Conservation (phyloP, 2,888 invertebrate genomes). For the Yponomeuta cagnagella region DNA sequence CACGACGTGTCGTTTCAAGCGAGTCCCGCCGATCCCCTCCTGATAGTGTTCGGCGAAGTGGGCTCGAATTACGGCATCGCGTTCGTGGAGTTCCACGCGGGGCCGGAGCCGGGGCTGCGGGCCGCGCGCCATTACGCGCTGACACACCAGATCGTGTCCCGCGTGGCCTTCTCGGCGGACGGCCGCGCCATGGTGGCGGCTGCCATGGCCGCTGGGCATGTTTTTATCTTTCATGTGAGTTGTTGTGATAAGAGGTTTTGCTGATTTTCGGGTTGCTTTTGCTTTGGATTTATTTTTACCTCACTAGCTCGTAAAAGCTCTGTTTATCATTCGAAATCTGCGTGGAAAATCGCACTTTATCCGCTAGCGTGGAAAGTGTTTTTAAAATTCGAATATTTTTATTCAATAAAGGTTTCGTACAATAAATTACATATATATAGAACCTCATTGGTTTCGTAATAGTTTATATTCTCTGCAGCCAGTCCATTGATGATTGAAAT, state of each 20-base stretch:
- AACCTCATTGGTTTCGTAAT: too few relatives aligned
- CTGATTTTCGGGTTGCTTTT: too few relatives aligned
- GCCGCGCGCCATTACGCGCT: conserved; percentile 31
- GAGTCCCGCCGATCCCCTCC: conserved; percentile 51
- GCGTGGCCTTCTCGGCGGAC: conserved; percentile 46
- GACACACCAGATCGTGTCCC: conserved; percentile 61
- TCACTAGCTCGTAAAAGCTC: too few relatives aligned
- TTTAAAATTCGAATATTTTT: too few relatives aligned
- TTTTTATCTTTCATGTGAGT: conserved; percentile 54
- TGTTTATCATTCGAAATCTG: too few relatives aligned
- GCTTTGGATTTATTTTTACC: too few relatives aligned
- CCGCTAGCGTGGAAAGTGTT: too few relatives aligned
- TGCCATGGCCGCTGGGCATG: conserved; percentile 63
- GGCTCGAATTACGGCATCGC: conserved; percentile 49
- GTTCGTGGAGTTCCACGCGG: conserved; percentile 29
- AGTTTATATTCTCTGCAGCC: too few relatives aligned
- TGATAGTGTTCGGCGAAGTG: conserved; percentile 48
- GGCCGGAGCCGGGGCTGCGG: conserved; percentile 21
- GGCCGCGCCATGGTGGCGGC: conserved; percentile 53
- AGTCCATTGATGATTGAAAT: too few relatives aligned
- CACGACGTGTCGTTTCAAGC: conserved; percentile 46
- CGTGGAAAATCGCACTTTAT: too few relatives aligned
- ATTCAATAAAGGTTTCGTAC: too few relatives aligned
- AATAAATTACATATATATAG: too few relatives aligned
- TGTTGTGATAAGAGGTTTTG: neutral